Conservation (phyloP, 1,140 invertebrate genomes). For the Pemphigus obesinymphae region DNA sequence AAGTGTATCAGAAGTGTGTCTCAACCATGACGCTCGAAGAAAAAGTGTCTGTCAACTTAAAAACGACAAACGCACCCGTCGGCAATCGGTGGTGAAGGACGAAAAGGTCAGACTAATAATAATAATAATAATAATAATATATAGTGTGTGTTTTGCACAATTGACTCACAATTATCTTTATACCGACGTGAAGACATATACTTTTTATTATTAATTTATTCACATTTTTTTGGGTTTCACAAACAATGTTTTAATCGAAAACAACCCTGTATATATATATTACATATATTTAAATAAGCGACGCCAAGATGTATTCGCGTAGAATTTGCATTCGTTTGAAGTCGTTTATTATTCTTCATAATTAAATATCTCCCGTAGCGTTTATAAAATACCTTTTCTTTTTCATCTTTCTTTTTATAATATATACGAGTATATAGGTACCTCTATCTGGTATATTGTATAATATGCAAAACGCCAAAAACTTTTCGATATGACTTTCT, state of each 20-base stretch:
- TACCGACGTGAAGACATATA: too few relatives aligned
- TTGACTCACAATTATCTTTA: too few relatives aligned
- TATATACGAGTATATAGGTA: not conserved
- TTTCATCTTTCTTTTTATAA: not conserved
- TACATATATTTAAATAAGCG: not conserved
- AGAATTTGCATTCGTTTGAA: slow-evolving; percentile 30
- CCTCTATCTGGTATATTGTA: too few relatives aligned
- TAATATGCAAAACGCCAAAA: not conserved
- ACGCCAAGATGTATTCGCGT: not conserved
- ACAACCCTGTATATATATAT: too few relatives aligned
- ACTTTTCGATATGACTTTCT: not conserved
- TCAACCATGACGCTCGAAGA: not conserved
- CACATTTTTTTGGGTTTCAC: not conserved
- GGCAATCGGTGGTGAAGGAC: too few relatives aligned
- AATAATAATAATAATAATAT: not conserved
- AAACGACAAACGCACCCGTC: not conserved
- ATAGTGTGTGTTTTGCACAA: too few relatives aligned
- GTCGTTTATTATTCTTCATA: slow-evolving; percentile 9
- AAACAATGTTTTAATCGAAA: not conserved
- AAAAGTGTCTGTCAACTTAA: slow-evolving; percentile 1
- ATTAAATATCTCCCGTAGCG: not conserved
- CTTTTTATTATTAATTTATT: not conserved
- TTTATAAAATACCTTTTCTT: not conserved
- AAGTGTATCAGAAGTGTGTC: not conserved
- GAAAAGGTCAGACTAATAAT: not conserved